Evolutionary conservation across 2,113 vertebrate genomes (phyloP), one percentile per base, ranked within the genome.

Genomic region (Orycteropus afer): DNA sequence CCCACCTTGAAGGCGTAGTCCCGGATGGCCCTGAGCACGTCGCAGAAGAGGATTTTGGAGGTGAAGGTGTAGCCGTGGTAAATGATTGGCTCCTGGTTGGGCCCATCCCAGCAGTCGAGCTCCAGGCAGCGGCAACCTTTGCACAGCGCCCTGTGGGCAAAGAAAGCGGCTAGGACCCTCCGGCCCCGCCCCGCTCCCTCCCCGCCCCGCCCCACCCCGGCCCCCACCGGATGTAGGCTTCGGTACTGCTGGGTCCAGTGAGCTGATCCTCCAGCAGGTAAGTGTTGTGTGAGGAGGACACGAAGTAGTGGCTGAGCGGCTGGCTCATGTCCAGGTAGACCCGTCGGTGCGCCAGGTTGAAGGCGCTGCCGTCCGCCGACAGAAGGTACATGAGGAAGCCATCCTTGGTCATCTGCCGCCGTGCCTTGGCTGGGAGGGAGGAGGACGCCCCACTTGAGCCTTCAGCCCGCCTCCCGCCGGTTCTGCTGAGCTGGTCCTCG

Each of bases 51-150:
- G 95, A 99, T 99, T 98, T 99, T 99, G 97, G 99, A 99, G 51
- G 99, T 99, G 92, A 99, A 99, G 0, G 99, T 99, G 97, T 99
- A 98, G 88, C 99, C 99, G 0, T 99, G 99, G 97, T 99, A 99
- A 97, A 99, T 99, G 25, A 99, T 2, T 0, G 99, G 99, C 79
- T 99, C 99, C 0, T 98, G 99, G 59, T 99, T 98, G 13, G 98
- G 96, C 12, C 99, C 99, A 0, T 99, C 99, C 99, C 99, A 99
- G 96, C 99, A 99, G 97, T 99, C 99, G 47, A 99, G 98, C 87
- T 99, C 99, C 98, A 99, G 97, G 55, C 99, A 99, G 93, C 99
- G 99, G 76, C 99, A 99, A 96, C 99, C 98, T 98, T 99, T 99
- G 98, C 98, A 98, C 77, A 99, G 98, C 0, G 99, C 99, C 98